These are phyloP conservation scores for Amblyopsis rosae DNA, from an alignment of 2,113 vertebrate species.

Conservation along the genomic window DNA sequence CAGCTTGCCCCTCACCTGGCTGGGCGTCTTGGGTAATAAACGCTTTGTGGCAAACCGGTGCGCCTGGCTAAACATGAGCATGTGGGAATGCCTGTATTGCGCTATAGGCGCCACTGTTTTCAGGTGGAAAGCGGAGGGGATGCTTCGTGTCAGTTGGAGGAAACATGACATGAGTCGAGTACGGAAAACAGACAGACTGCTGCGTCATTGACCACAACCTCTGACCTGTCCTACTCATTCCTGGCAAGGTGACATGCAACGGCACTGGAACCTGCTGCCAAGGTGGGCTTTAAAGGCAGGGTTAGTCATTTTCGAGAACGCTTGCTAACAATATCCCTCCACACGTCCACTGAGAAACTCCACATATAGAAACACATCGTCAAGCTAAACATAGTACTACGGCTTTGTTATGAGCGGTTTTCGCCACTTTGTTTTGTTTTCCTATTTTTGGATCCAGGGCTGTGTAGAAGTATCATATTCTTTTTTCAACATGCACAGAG, in stretches of 20 bases:
- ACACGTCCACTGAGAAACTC: no score
- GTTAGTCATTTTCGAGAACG: no score
- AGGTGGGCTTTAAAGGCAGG: no score
- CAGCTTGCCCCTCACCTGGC: conserved; percentile 42
- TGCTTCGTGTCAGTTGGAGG: conserved; percentile 35
- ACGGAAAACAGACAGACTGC: conserved; percentile 32
- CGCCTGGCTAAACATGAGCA: conserved; percentile 35
- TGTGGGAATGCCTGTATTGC: conserved; percentile 25
- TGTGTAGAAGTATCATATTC: no score
- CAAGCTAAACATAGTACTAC: no score
- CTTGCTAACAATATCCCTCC: no score
- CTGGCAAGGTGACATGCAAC: conserved; percentile 6
- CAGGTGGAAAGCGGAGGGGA: conserved; percentile 11
- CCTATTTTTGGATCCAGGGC: no score
- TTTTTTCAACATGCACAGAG: no score
- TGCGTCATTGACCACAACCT: conserved; percentile 19
- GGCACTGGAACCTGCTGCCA: background rate
- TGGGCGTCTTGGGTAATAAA: conserved; percentile 43
- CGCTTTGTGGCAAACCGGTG: conserved; percentile 26
- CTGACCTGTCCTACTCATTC: conserved; percentile 26
- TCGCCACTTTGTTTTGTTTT: no score
- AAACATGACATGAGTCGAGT: conserved; percentile 34
- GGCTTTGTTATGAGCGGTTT: no score
- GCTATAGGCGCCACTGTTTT: background rate
- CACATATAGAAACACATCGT: no score